Conservation (phyloP, 2,113 vertebrate species). For the Bostrychus sinensis region DNA sequence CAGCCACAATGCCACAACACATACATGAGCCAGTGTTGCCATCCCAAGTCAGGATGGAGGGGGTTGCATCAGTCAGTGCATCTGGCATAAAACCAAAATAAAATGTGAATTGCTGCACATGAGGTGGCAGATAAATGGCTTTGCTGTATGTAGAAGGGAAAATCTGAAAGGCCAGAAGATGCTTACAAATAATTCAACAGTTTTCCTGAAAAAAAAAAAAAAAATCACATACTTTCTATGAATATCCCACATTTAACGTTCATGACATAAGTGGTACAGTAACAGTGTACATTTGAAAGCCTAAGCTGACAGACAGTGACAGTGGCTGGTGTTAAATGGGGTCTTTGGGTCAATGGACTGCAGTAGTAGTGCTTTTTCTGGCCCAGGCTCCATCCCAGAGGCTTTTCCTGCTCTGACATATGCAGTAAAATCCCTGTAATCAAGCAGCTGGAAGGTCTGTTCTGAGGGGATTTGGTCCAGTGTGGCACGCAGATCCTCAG, state of each 20-base stretch:
- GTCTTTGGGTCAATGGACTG: slow-evolving; percentile 51
- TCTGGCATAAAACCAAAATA: no score
- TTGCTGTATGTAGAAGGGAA: no score
- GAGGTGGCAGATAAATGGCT: no score
- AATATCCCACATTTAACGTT: slow-evolving; percentile 1
- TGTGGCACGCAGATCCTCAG: slow-evolving; percentile 60
- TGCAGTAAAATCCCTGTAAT: slow-evolving; percentile 63
- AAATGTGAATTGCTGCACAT: no score
- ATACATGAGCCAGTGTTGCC: no score
- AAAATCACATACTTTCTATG: not conserved
- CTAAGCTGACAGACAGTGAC: slow-evolving; percentile 23
- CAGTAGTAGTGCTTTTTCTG: slow-evolving; percentile 14
- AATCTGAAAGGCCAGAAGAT: no score
- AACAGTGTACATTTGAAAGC: slow-evolving; percentile 13
- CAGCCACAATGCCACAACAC: no score
- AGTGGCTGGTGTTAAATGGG: slow-evolving; percentile 29
- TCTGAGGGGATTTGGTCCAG: slow-evolving; percentile 61
- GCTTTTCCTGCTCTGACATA: slow-evolving; percentile 53
- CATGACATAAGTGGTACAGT: slow-evolving; percentile 1
- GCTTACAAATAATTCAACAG: no score
- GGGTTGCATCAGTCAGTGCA: no score
- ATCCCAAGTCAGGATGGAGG: no score
- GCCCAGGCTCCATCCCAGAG: slow-evolving; percentile 12
- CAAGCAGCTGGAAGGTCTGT: slow-evolving; percentile 64
- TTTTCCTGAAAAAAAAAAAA: no score